These are phyloP conservation scores for Oncorhynchus masou DNA, from an alignment of 2,113 vertebrate genomes.

Conservation along the genomic window DNA sequence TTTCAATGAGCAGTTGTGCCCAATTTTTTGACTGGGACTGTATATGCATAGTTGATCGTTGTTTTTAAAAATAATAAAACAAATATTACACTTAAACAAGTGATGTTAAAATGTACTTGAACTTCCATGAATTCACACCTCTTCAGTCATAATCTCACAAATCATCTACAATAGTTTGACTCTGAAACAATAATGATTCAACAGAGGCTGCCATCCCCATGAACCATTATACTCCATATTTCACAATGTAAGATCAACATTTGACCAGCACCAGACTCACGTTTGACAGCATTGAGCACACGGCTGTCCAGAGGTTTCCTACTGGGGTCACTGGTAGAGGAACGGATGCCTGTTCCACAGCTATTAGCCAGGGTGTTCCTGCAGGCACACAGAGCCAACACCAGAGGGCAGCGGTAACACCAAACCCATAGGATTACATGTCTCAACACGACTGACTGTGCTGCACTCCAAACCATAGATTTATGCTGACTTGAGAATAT, in stretches of 20 bases:
- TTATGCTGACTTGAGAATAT: constrained; percentile 64
- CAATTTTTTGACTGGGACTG: too few relatives aligned
- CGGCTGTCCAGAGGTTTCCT: constrained; percentile 96
- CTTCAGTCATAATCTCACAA: not conserved
- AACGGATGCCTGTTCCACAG: constrained; percentile 96
- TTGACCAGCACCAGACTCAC: constrained; percentile 70
- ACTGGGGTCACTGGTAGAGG: constrained; percentile 95
- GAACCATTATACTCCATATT: not conserved
- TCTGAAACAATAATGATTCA: not conserved
- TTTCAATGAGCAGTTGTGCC: too few relatives aligned
- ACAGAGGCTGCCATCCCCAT: not conserved
- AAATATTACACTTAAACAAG: not conserved
- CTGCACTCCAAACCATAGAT: constrained; percentile 58
- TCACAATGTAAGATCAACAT: too few relatives aligned
- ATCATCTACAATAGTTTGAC: not conserved
- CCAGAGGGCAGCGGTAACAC: constrained; percentile 67
- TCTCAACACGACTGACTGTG: constrained; percentile 24
- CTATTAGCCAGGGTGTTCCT: constrained; percentile 98
- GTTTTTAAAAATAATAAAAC: not conserved
- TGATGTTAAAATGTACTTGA: not conserved
- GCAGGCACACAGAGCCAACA: constrained; percentile 52
- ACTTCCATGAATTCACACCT: not conserved
- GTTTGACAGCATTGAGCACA: constrained; percentile 95
- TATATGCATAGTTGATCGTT: not conserved
- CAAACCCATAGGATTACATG: not conserved